Base-by-base conservation (phyloP, 2,888 invertebrate genomes). In the Epinotia nisella region DNA sequence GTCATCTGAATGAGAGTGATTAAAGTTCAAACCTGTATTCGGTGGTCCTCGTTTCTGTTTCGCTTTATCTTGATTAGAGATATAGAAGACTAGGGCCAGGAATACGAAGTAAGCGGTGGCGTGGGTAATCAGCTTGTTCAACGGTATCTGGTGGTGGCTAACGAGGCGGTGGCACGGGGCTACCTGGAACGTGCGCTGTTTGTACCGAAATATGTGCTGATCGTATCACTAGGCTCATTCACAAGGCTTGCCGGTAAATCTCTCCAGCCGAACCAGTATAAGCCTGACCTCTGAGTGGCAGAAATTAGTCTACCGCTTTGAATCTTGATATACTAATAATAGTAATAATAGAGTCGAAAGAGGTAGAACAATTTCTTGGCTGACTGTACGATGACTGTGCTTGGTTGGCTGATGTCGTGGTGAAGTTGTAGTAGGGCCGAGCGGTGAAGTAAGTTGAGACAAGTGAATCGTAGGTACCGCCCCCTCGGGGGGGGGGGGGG, bases 91-190 rank as follows among this genome's bases (percentile, higher is more conserved):
- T 75, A 96, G 84, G 2, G 94, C 81, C 64, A 96, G 93, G 87
- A 96, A 97, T 75, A 96, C 88, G 70, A 95, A 83, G 84, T 96
- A 96, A 15, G 95, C 95, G 17, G 96, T 94, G 7, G 95, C 92
- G 80, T 95, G 95, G 67, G 95, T 96, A 79, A 97, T 94, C 90
- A 96, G 95, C 88, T 96, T 96, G 85, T 96, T 96, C 76, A 96
- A 92, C 39, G 96, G 96, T 79, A 96, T 93, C 78, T 92, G 90
- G 93, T 94, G 95, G 81, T 94, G 93, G 74, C 88, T 91, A 19
- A 95, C 92, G 68, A 90, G 82, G 13, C 84, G 78, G 77, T 94
- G 93, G 66, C 85, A 82, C 49, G 89, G 88, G 73, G 86, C 82
- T 76, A 89, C 75, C 90, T 89, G 83, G 60, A 75, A 81, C 81